These are phyloP conservation scores for Nothoprocta pentlandii DNA, from an alignment of 2,113 vertebrate species.

Conservation along the genomic window DNA sequence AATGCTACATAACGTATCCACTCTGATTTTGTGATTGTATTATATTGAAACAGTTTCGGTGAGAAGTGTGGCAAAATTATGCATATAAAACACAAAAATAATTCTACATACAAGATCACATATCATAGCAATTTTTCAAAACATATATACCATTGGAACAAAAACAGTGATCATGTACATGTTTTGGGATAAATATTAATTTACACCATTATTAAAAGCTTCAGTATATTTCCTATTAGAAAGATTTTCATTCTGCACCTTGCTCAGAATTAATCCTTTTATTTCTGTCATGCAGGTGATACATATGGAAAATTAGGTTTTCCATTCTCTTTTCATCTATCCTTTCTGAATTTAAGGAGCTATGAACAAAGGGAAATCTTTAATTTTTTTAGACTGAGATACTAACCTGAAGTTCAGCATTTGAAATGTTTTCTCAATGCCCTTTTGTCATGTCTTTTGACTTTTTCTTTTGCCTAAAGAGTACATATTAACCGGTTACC, in stretches of 20 bases:
- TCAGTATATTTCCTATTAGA: background rate
- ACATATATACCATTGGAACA: background rate
- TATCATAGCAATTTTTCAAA: background rate
- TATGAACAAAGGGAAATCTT: background rate
- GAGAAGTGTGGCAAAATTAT: background rate
- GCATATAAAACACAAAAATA: background rate
- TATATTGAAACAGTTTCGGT: background rate
- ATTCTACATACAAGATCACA: background rate
- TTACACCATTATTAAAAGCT: background rate
- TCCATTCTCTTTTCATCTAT: background rate
- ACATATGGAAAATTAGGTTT: accelerated
- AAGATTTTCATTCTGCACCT: background rate
- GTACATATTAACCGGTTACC: background rate
- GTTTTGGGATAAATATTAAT: background rate
- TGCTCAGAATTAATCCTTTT: background rate
- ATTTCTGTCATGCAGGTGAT: background rate
- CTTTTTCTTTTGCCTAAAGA: background rate
- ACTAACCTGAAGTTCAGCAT: background rate
- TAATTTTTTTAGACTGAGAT: background rate
- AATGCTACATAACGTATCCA: accelerated
- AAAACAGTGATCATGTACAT: background rate
- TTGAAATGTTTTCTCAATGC: background rate
- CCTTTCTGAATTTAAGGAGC: background rate
- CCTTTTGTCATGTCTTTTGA: background rate
- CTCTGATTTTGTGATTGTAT: background rate